Base-by-base conservation (phyloP, 2,113 vertebrate genomes). In the Trinectes maculatus region DNA sequence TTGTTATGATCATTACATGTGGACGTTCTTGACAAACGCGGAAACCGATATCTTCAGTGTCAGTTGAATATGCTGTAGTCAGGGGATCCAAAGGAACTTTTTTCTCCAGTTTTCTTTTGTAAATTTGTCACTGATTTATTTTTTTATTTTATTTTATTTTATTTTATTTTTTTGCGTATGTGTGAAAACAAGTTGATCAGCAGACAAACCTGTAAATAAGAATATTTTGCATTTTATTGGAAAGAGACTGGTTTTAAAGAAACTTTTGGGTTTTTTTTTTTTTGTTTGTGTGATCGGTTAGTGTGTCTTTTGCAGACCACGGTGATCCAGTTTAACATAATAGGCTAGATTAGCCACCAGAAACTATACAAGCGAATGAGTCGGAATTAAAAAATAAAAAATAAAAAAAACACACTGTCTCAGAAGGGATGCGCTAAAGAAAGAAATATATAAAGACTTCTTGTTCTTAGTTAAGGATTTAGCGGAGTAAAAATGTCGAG, bases 181-280 rank as follows among this genome's bases (percentile, higher is more conserved):
- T 39, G 55, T 42, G 55, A 70, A 70, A 75, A 73, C 43, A 54
- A 71, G 56, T 54, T 44, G 52, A 66, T 69, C 40, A 79, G 43
- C 73, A 70, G 69, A 73, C 49, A 48, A 79, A 75, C 54, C 18
- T 93, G 92, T 93, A 93, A 87, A 93, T 93, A 93, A 87, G 87
- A 92, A 89, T 89, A 91, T 91, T 91, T 93, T 91, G 77, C 83
- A 85, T 88, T 87, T 87, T 82, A 90, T 82, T 72, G 48, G 61
- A 86, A 71, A 88, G 71, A 84, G 70, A 74, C 78, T 75, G 69
- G 67, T 83, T 87, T 89, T 77, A 71, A 80, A 62, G 39, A 71
- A 59, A 46, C 55, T 57, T 60, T n/a, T n/a, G n/a, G n/a, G n/a
- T n/a, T n/a, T n/a, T n/a, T n/a, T 55, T 59, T 46, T 37, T 58